These are phyloP conservation scores for Mizuhopecten yessoensis DNA, from an alignment of 1,140 invertebrate species.

Conservation along the genomic window DNA sequence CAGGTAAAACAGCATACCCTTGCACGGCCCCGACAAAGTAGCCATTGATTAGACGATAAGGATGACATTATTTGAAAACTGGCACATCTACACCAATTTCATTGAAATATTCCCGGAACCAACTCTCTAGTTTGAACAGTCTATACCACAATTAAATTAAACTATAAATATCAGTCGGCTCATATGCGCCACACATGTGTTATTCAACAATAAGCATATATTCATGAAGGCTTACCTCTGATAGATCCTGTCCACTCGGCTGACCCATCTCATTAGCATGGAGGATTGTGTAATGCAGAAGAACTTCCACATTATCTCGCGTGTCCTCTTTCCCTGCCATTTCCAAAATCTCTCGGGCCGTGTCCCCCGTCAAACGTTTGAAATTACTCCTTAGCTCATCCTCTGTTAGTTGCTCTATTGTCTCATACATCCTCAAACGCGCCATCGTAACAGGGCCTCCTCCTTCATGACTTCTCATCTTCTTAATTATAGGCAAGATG, in stretches of 20 bases:
- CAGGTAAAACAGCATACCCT: too few relatives aligned
- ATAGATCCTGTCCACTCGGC: conserved; percentile 44
- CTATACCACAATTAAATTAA: too few relatives aligned
- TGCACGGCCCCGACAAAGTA: too few relatives aligned
- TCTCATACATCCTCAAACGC: not conserved
- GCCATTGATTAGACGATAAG: too few relatives aligned
- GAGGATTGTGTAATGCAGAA: conserved; percentile 15
- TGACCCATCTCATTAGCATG: conserved; percentile 53
- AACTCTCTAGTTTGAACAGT: too few relatives aligned
- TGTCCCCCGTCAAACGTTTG: not conserved
- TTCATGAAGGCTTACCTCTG: not conserved
- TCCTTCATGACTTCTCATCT: not conserved
- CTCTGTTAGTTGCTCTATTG: not conserved
- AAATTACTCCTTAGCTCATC: not conserved
- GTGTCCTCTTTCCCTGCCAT: not conserved
- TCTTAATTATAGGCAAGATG: conserved; percentile 40
- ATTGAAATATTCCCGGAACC: too few relatives aligned
- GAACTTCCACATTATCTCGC: not conserved
- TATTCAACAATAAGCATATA: too few relatives aligned
- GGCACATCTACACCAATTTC: too few relatives aligned
- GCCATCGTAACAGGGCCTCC: not conserved
- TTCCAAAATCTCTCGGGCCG: not conserved
- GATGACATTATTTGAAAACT: too few relatives aligned
- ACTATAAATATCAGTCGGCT: too few relatives aligned
- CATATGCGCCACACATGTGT: too few relatives aligned